Evolutionary conservation across 2,797 vertebrate species (phyloP), one percentile per base, ranked within the genome.

Genomic region (Pangasius mekongensis): DNA sequence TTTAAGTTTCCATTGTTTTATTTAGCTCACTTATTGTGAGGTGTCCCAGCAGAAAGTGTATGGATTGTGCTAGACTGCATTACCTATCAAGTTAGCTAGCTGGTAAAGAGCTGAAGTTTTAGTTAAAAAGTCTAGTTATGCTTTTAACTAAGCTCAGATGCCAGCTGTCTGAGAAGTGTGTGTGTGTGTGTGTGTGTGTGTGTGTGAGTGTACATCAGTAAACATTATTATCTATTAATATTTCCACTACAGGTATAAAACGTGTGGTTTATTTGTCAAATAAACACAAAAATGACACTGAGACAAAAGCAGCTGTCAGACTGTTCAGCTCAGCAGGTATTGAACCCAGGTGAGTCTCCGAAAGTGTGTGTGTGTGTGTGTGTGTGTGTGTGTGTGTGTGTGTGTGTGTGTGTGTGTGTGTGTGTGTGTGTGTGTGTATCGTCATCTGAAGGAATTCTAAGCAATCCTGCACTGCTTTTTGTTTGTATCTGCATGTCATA

Each of bases 221-320:
- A 60, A 60, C 20, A 60, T 20, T 36, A 33, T 5, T 3, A 22
- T 43, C 18, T 10, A 56, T 56, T 4, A 33, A 16, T 90, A 47
- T 90, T 67, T 89, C 24, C 81, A 91, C 89, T 94, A 66, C 92
- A 99, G 98, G 98, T 91, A 97, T 99, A 91, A 98, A 95, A 90
- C 97, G 98, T 87, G 97, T 99, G 84, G 95, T 99, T 92, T 99
- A 96, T 94, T 94, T 98, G 91, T 99, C 98, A 13, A 98, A 99
- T 93, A 99, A 99, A 89, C 97, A 99, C 91, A 97, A 97, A 0
- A 94, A 97, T 89, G 94, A 89, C 0, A 92, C 89, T 0, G 97
- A 97, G 95, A 97, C 97, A 94, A 96, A 90, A 0, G 98, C 98
- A 22, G 97, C 98, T 18, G 95, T 96, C 84, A 94, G 93, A 60